Evolutionary conservation across 2,113 vertebrate species (phyloP).

Genomic region (Halichoeres trimaculatus): DNA sequence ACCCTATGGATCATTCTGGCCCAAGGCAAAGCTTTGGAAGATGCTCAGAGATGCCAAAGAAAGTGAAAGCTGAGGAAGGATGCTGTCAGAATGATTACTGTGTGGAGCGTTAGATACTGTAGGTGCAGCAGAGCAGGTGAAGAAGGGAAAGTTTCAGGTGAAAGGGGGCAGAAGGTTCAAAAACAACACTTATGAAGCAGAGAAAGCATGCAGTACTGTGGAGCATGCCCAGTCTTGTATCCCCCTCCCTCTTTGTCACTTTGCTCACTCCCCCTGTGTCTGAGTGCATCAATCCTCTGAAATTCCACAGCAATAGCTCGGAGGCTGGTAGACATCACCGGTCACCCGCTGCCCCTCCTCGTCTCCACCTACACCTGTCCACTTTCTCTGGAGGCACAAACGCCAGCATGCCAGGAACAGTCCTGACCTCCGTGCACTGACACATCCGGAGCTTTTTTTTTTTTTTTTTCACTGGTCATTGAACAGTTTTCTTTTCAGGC

Average conservation of each 20-base stretch:
- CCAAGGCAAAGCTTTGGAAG: constrained; percentile 34
- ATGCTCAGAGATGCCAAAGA: background rate
- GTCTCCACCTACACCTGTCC: constrained; percentile 66
- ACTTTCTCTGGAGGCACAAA: constrained; percentile 47
- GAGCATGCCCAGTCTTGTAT: constrained; percentile 54
- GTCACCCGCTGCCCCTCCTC: constrained; percentile 22
- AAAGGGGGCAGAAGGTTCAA: constrained; percentile 34
- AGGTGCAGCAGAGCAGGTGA: background rate
- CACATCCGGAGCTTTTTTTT: background rate
- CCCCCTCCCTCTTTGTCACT: constrained; percentile 34
- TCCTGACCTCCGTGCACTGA: constrained; percentile 1
- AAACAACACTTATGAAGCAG: constrained; percentile 20
- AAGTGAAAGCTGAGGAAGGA: constrained; percentile 10
- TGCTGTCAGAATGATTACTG: background rate
- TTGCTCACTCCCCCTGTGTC: constrained; percentile 28
- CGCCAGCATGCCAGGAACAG: constrained; percentile 23
- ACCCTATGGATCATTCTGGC: constrained; percentile 23
- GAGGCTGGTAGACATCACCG: constrained; percentile 41
- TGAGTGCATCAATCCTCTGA: constrained; percentile 29
- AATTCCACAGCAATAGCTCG: constrained; percentile 67
- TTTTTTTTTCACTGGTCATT: no score
- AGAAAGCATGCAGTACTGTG: constrained; percentile 9
- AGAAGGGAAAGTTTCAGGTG: constrained; percentile 16
- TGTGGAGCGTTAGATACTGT: background rate
- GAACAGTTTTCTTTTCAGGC: background rate